A percentile compares a stretch with the other conserved stretches of the same genome.
Evolutionary conservation across 2,888 invertebrate genomes (phyloP).

Genomic region (Pyrrhosoma nymphula): DNA sequence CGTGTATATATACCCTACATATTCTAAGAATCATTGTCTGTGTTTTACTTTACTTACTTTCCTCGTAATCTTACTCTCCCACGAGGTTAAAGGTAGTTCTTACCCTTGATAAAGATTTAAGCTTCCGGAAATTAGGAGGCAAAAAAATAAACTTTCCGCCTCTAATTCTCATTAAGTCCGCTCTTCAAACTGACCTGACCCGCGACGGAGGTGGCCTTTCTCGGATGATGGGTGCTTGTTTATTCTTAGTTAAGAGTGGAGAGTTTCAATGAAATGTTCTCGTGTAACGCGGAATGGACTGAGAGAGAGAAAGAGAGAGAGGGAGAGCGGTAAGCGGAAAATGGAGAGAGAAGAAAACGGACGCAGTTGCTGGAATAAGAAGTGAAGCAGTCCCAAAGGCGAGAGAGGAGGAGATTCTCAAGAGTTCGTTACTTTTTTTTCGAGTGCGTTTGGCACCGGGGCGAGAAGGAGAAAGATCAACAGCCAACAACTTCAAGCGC

Average conservation of each 20-base stretch:
- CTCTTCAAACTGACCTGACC: slow-evolving; percentile 18
- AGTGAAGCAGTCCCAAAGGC: neutral
- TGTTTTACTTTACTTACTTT: neutral
- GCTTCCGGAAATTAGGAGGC: neutral
- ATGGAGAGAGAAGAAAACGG: neutral
- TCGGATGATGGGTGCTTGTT: neutral
- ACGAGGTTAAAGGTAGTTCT: neutral
- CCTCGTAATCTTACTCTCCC: neutral
- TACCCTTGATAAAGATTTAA: neutral
- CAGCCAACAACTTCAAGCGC: neutral
- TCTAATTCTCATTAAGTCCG: neutral
- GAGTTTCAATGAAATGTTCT: neutral
- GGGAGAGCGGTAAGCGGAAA: neutral
- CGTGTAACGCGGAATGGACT: neutral
- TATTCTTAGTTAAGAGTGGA: neutral
- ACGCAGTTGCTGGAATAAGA: neutral
- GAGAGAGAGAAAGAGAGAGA: neutral
- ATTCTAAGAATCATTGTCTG: no score
- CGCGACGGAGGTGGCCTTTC: neutral
- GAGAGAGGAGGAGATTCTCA: neutral
- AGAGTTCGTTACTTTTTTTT: neutral
- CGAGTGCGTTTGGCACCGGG: neutral
- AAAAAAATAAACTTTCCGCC: neutral
- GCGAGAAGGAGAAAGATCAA: slow-evolving; percentile 11
- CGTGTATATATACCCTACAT: no score